Conservation (phyloP, 2,113 vertebrate species). For the Alaudala cheleensis region DNA sequence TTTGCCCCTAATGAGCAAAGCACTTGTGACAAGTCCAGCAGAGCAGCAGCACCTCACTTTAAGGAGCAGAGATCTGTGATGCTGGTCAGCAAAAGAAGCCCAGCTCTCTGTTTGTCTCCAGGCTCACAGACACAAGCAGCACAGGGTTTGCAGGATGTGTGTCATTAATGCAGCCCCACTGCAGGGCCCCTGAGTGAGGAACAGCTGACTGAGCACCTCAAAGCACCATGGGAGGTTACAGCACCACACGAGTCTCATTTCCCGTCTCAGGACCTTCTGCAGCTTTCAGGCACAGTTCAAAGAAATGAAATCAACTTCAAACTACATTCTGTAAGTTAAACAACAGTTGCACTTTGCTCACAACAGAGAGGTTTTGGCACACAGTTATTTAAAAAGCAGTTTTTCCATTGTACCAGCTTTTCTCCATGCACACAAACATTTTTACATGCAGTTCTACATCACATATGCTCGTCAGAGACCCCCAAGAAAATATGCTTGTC, state of each 20-base stretch:
- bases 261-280: neutral
- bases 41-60: neutral
- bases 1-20: neutral
- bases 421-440: conserved; percentile 63
- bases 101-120: neutral
- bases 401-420: conserved; percentile 12
- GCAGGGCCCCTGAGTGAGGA: neutral
- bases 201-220: neutral
- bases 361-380: conserved; percentile 37
- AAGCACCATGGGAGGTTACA: neutral
- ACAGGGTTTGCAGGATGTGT: neutral
- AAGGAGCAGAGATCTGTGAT: neutral
- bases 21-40: neutral
- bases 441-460: conserved; percentile 52
- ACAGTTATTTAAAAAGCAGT: conserved; percentile 21
- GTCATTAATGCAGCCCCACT: neutral
- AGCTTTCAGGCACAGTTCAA: conserved; percentile 9
- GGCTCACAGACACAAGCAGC: neutral
- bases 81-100: neutral
- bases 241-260: neutral
- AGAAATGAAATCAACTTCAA: neutral
- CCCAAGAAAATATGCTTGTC: neutral
- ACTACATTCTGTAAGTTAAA: conserved; percentile 36
- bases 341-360: conserved; percentile 40
- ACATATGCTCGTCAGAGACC: conserved; percentile 10